Conservation (phyloP, 2,888 invertebrate genomes). For the Parnassius smintheus region DNA sequence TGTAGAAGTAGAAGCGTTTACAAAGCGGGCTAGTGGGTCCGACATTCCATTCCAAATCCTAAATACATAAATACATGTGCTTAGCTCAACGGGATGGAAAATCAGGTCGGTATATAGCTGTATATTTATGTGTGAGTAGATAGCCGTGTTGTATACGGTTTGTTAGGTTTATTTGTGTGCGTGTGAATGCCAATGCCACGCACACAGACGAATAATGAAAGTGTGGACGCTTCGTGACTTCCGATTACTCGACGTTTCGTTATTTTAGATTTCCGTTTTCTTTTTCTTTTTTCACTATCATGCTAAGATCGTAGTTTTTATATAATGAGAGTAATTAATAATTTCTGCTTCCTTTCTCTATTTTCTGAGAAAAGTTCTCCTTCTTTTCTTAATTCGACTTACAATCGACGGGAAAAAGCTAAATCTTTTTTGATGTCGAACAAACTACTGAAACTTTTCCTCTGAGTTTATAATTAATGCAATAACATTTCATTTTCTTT, state of each 20-base stretch:
- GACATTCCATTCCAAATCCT: constrained; percentile 47
- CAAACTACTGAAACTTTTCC: no score
- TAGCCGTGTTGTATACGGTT: constrained; percentile 25
- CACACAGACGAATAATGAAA: constrained; percentile 40
- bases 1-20: constrained; percentile 5
- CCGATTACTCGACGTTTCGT: constrained; percentile 31
- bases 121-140: constrained; percentile 8
- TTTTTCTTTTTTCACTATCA: neutral
- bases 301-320: no score
- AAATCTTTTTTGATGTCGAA: no score
- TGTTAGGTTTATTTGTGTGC: constrained; percentile 19
- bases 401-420: no score
- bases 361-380: no score
- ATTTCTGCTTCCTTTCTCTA: no score
- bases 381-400: no score
- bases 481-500: no score
- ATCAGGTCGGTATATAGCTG: constrained; percentile 33
- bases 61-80: constrained; percentile 53
- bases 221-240: constrained; percentile 29
- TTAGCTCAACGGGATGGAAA: constrained; percentile 37
- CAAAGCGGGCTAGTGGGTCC: constrained; percentile 36
- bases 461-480: no score
- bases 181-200: constrained; percentile 41
- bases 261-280: constrained; percentile 25
- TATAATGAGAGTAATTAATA: no score